Evolutionary conservation across 2,113 vertebrate genomes (phyloP), one percentile per base, ranked within the genome.

Genomic region (Notothenia coriiceps): DNA sequence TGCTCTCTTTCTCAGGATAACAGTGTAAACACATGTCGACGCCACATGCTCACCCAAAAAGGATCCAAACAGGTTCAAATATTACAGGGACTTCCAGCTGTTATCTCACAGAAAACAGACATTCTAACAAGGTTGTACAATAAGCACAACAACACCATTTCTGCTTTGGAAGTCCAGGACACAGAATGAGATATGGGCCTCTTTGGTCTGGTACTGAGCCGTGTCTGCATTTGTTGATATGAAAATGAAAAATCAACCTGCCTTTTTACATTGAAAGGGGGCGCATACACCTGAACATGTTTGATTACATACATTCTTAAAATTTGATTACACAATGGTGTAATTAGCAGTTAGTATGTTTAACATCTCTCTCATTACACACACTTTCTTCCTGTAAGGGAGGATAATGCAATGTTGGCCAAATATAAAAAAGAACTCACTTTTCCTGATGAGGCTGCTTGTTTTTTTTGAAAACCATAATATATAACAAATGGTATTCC

Each of bases 31-130:
- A 74, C 11, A 10, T 62, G 65, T 82, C 60, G 43, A 76, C 78
- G 79, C 74, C 83, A 35, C 35, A 5, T 82, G 79, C 70, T 82
- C 12, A 5, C 17, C 6, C 35, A 1, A 74, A 77, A 79, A 79
- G 29, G 13, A 77, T 49, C 68, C 17, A 44, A 64, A 74, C 51
- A 64, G 8, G 52, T 46, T 65, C 5, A 33, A 82, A 47, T 64
- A 64, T 68, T 54, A 40, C 35, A 46, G 29, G 52, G 6, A 66
- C 25, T 64, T 77, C 65, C 64, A 75, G 73, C 47, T 35, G 18
- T 49, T 57, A 47, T 75, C 70, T 75, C 73, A 70, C 17, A 54
- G 70, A 69, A 57, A 74, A 86, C 15, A 67, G n/a, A 46, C 1
- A 29, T 46, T 40, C 43, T 43, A 49, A 70, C 22, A 51, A 10